phyloP scores from a whole-genome alignment of 2,888 invertebrate genomes.

The Syrphus vitripennis region DNA sequence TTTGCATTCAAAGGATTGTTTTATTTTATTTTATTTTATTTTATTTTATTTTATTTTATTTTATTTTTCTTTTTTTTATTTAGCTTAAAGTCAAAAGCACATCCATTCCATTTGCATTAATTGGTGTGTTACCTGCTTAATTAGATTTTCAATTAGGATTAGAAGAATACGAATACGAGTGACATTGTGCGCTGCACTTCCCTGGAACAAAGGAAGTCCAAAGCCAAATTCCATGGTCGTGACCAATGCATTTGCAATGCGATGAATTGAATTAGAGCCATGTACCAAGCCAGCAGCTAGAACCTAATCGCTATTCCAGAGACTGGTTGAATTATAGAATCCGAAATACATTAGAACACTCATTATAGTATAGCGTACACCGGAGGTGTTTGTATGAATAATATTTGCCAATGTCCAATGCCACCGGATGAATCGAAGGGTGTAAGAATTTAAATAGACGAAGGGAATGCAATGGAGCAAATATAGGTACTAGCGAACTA shows the following conservation, averaged over 20 bases:
- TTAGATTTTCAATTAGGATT: slow-evolving; percentile 71
- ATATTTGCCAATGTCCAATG: slow-evolving; percentile 47
- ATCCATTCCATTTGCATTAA: slow-evolving; percentile 53
- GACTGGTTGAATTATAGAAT: slow-evolving; percentile 47
- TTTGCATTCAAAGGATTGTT: slow-evolving; percentile 67
- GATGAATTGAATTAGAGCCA: slow-evolving; percentile 61
- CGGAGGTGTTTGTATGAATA: slow-evolving; percentile 67
- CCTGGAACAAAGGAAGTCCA: slow-evolving; percentile 54
- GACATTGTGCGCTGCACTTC: not conserved
- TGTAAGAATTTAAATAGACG: not conserved
- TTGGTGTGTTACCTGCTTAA: slow-evolving; percentile 58
- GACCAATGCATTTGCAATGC: slow-evolving; percentile 15
- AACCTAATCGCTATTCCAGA: slow-evolving; percentile 53
- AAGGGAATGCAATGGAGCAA: not conserved
- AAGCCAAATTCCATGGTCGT: slow-evolving; percentile 29
- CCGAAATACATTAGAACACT: slow-evolving; percentile 54
- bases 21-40: too few relatives aligned
- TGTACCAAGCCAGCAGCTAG: slow-evolving; percentile 45
- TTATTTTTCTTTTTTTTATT: slow-evolving; percentile 20
- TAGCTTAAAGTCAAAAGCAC: slow-evolving; percentile 16
- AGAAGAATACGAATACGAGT: not conserved
- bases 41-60: too few relatives aligned
- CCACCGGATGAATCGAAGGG: slow-evolving; percentile 38
- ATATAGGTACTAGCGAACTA: not conserved
- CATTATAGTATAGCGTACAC: slow-evolving; percentile 49